Evolutionary conservation across 1,140 invertebrate genomes (phyloP), one percentile per base, ranked within the genome.

Genomic region (Lordiphosa stackelbergi): DNA sequence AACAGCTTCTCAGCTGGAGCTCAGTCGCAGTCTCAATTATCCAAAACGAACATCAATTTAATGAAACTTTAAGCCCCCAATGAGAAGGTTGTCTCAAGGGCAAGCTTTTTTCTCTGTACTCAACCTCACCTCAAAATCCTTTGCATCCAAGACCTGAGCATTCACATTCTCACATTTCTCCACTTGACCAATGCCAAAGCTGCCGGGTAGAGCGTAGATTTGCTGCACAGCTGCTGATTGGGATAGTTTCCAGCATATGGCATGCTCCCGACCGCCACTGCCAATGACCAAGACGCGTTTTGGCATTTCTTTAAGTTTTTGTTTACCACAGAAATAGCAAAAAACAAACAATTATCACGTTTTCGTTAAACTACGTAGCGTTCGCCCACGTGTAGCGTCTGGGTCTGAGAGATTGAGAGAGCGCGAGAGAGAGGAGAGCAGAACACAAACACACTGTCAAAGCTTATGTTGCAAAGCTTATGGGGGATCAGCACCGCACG

Each of bases 231-330:
- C 83, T 7, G 90, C 73, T 40, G 96, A 97, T 86, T 97, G 92
- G 1, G 94, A 88, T 5, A 99, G 86, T 89, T 98, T 98, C 96
- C 96, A 98, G 69, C 92, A 93, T 66, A 98, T 91, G 8, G 96
- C 96, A 90, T 99, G 96, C 89, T 99, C 98, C 66, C 98, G 90
- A n/a, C 96, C 97, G 35, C 98, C 97, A 87, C 92, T 91, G 10
- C 98, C 98, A 81, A 99, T 92, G 5, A 99, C 91, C 45, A 98
- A 88, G 52, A 98, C 91, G 72, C 91, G 91, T 12, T 86, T 57
- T 34, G 83, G 74, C 83, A 85, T 85, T 63, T 64, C 73, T 43
- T 16, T 31, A 8, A 8, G 38, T 46, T 22, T 37, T 58, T 46
- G 24, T 16, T 34, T 31, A 31, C 28, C 11, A 4, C 19, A 28